Evolutionary conservation across 53 echinoderm and acorn worm species (phyloP), one percentile per base, ranked within the genome.

Genomic region (Zoroaster sp.): DNA sequence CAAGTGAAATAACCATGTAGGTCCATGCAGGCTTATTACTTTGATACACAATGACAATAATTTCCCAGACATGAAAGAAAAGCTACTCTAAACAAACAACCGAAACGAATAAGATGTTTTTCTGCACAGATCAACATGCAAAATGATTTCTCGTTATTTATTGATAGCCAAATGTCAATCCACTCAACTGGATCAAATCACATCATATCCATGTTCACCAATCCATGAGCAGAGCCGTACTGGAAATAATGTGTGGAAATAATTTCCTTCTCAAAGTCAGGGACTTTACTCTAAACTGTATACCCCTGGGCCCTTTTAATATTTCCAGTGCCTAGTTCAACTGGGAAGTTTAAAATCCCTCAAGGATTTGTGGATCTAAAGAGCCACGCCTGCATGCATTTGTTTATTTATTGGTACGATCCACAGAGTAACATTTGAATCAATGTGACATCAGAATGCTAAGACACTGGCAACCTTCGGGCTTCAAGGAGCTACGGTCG

Each of bases 231-330:
- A 54, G 53, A 80, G 59, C 37, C 66, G 35, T 81, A 66, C 81
- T 32, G 68, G 81, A 81, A 81, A 81, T 81, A 81, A 81, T 81
- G 39, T 35, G 66, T 81, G 81, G 81, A 67, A 81, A 42, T 67
- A 66, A 74, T 42, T 66, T 81, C 36, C 81, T 30, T 59, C 55
- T 35, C 31, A 52, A 15, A 53, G 63, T 59, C 63, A 59, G 63
- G 63, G 8, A 59, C 23, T 28, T 28, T 59, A 59, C 28, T 59
- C 63, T 28, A n/a, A n/a, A n/a, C n/a, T n/a, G n/a, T n/a, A n/a
- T 59, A 21, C 63, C 63, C 63, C 63, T 59, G 21, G 63, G 63
- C 63, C 63, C 63, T 59, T 59, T 59, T 59, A 59, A 59, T 59
- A 59, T 59, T 28, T 28, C 63, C 63, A 21, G 63, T 59, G 23